A percentile compares a stretch with the other conserved stretches of the same genome.
Evolutionary conservation across 2,888 invertebrate genomes (phyloP).

Genomic region (Patella ulyssiponensis): DNA sequence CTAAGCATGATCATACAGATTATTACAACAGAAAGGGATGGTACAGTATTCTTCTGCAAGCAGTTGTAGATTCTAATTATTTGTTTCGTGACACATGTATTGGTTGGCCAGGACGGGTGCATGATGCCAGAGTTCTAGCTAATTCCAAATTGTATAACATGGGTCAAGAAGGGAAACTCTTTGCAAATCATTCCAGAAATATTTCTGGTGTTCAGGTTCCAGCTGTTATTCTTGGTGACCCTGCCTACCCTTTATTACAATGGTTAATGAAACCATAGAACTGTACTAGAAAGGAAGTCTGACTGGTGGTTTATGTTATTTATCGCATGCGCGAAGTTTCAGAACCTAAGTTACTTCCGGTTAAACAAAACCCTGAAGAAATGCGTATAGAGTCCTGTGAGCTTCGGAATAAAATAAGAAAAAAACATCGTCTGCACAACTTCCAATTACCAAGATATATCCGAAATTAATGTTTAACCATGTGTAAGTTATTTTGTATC

Average conservation of each 20-base stretch:
- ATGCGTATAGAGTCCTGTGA: no score
- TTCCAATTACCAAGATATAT: no score
- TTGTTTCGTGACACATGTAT: constrained; percentile 18
- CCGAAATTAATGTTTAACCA: no score
- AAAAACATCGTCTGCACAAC: no score
- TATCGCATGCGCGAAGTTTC: no score
- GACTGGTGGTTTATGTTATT: no score
- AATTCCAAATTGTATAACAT: constrained; percentile 19
- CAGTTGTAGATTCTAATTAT: constrained; percentile 24
- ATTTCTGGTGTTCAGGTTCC: constrained; percentile 8
- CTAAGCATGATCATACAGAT: constrained; percentile 22
- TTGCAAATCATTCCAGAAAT: neutral
- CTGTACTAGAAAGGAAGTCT: no score
- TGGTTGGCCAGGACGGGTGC: constrained; percentile 30
- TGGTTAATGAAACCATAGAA: constrained; percentile 27
- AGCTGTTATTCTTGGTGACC: constrained; percentile 24
- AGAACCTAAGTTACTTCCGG: no score
- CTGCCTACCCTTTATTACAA: constrained; percentile 27
- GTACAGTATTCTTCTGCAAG: constrained; percentile 27
- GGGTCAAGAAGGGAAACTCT: constrained; percentile 14
- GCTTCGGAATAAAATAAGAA: no score
- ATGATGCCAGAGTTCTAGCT: constrained; percentile 28
- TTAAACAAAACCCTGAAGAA: no score
- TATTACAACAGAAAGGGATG: constrained; percentile 33
- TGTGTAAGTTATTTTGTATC: no score